Conservation (phyloP, 2,888 invertebrate genomes). For the Platerodrilus igneus region DNA sequence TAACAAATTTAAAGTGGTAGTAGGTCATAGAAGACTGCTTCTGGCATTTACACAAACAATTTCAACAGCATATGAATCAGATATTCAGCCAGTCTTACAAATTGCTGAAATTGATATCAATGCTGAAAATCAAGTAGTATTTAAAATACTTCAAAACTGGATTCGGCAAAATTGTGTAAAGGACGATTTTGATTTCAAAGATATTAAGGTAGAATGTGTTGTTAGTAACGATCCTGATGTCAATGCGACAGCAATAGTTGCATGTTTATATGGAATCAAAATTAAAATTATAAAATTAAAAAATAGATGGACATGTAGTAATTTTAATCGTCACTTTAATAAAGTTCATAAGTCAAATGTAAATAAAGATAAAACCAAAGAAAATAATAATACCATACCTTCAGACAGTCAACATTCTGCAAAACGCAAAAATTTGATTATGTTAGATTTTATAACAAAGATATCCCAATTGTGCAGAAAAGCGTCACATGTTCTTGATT, state of each 20-base stretch:
- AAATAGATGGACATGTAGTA: constrained; percentile 1
- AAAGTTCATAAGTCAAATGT: too few relatives aligned
- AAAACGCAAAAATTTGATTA: constrained; percentile 1
- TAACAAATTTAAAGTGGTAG: constrained; percentile 2
- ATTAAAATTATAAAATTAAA: not conserved
- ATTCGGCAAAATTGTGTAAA: too few relatives aligned
- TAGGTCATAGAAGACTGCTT: not conserved
- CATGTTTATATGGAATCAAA: not conserved
- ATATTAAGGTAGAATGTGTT: too few relatives aligned
- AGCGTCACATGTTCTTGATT: too few relatives aligned
- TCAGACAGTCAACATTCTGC: too few relatives aligned
- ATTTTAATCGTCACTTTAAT: too few relatives aligned
- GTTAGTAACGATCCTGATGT: not conserved
- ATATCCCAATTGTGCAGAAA: not conserved
- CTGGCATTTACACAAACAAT: too few relatives aligned
- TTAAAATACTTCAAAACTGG: not conserved
- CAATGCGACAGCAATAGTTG: not conserved
- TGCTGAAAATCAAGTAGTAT: not conserved
- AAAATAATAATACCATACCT: too few relatives aligned
- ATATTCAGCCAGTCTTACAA: not conserved
- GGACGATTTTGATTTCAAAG: too few relatives aligned
- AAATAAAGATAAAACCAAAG: too few relatives aligned
- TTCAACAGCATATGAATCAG: too few relatives aligned
- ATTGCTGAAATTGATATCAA: not conserved
- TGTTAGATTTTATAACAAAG: constrained; percentile 1